These are phyloP conservation scores for Chironomus tepperi DNA, from an alignment of 1,140 invertebrate species.

Conservation along the genomic window DNA sequence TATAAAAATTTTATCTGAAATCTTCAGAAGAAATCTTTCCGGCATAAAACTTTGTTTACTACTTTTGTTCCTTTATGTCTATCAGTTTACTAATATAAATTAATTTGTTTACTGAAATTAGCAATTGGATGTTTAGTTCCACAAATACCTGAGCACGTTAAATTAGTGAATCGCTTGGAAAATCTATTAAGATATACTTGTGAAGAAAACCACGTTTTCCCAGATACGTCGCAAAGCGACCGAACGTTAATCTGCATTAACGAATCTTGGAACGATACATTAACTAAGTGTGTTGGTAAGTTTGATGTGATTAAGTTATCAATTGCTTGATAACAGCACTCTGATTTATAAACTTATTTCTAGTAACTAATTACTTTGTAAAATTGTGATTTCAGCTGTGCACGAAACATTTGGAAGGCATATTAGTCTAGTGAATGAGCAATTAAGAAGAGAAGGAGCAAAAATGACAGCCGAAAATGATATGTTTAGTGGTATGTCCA, in stretches of 20 bases:
- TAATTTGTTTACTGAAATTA: constrained; percentile 29
- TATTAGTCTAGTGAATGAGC: not conserved
- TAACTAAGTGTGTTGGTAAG: constrained; percentile 53
- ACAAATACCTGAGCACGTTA: constrained; percentile 47
- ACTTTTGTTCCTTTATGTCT: not conserved
- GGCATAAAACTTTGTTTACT: not conserved
- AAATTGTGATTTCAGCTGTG: not conserved
- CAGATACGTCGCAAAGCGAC: constrained; percentile 44
- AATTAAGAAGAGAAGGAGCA: not conserved
- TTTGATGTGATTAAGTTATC: constrained; percentile 27
- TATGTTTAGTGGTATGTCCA: not conserved
- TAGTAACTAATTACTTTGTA: not conserved
- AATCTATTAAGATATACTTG: constrained; percentile 51
- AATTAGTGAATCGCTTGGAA: constrained; percentile 46
- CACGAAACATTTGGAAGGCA: not conserved
- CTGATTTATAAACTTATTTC: not conserved
- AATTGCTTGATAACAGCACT: constrained; percentile 8
- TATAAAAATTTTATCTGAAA: not conserved
- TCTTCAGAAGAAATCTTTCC: not conserved
- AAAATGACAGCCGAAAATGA: not conserved
- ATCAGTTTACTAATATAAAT: not conserved
- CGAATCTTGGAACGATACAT: constrained; percentile 48
- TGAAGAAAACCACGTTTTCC: constrained; percentile 48
- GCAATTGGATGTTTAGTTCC: constrained; percentile 50
- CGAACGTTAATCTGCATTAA: constrained; percentile 46